Base-by-base conservation (phyloP, 1,140 invertebrate genomes). In the Drosophila simulans region DNA sequence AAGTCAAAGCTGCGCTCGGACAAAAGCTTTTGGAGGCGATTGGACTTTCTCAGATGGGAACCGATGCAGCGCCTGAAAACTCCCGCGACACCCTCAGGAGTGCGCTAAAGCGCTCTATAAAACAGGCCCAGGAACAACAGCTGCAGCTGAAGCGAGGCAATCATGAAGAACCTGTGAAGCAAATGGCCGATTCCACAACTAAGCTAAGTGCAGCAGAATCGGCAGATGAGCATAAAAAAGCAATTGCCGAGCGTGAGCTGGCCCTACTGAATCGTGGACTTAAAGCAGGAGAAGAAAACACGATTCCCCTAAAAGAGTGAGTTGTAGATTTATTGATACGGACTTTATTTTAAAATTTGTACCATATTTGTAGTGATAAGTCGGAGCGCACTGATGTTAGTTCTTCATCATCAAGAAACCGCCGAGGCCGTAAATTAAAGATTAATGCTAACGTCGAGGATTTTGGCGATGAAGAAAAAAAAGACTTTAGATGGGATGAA, bases 21-120 rank as follows among this genome's bases (percentile, higher is more conserved):
- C 83, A 91, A 64, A 91, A 91, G 58, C 71, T 91, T 4, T 37
- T 91, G n/a, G 83, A 91, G 53, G 90, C 90, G 0, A 89, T 91
- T 11, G 90, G 90, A 0, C 45, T 91, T 12, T 86, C 85, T 4
- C 88, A 85, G 40, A 22, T 51, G 11, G 79, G 72, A 0, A 80
- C 80, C 22, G 55, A 77, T 31, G 57, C 69, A 0, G 56, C 76
- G 15, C 51, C 80, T 3, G 83, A 88, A 64, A 77, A 42, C 46
- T 80, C 84, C 8, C 72, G 84, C 0, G 80, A 89, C 20, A 74
- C 77, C 17, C 66, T 91, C 8, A 75, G 90, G 13, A 88, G 77
- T 25, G 90, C 90, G n/a, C 45, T 91, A 8, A 91, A 91, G 27
- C 81, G 88, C 1, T 91, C 90, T 0, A 49, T 91, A 7, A 91